Percentiles rank a stretch among this genome's conserved stretches.
phyloP scores from a whole-genome alignment of 2,888 invertebrate genomes.

The Aporophyla lueneburgensis region DNA sequence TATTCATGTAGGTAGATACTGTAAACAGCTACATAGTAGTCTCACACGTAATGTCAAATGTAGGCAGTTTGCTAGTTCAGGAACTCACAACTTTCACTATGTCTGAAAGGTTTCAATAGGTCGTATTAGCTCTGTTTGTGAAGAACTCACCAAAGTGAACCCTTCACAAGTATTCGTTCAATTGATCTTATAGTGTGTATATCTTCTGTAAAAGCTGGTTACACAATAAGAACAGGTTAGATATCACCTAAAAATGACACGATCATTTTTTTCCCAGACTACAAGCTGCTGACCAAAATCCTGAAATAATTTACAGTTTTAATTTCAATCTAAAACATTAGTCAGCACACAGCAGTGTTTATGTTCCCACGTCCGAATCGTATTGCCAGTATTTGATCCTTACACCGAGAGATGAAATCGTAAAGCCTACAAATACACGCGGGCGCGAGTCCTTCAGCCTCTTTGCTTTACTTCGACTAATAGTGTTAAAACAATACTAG shows the following conservation, averaged over 20 bases:
- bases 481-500: conserved; percentile 22
- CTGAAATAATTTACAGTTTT: neutral
- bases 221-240: neutral
- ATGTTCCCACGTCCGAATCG: too few relatives aligned
- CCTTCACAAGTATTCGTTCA: neutral
- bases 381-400: too few relatives aligned
- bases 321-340: neutral
- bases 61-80: neutral
- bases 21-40: neutral
- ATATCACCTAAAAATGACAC: neutral
- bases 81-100: neutral
- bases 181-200: too few relatives aligned
- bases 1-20: too few relatives aligned
- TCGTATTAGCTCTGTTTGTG: neutral
- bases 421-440: neutral
- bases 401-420: too few relatives aligned
- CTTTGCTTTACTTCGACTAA: neutral
- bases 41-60: neutral
- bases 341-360: neutral
- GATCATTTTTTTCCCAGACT: neutral
- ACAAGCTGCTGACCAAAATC: neutral
- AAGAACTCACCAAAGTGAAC: neutral
- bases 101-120: neutral
- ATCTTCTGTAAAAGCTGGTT: too few relatives aligned
- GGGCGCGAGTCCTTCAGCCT: neutral